Percentiles rank a stretch among this genome's conserved stretches.
phyloP scores from a whole-genome alignment of 2,113 vertebrate genomes.

The Halichoerus grypus region DNA sequence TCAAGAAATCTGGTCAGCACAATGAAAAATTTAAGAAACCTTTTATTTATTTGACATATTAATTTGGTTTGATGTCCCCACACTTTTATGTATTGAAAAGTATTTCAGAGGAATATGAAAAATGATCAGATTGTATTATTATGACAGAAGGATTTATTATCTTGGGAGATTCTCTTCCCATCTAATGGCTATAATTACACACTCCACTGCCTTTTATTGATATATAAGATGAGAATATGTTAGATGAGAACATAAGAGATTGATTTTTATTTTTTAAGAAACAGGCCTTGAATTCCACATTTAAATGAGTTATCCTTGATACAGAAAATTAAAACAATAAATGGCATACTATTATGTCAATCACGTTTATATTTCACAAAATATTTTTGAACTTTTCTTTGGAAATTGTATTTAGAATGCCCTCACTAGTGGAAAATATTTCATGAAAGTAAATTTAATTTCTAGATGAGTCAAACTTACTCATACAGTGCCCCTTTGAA shows the following conservation, averaged over 20 bases:
- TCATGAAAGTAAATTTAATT: not conserved
- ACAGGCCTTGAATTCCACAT: not conserved
- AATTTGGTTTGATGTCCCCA: not conserved
- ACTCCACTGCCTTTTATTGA: not conserved
- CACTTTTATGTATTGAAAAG: not conserved
- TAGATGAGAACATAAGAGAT: not conserved
- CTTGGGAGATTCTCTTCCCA: not conserved
- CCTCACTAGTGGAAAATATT: not conserved
- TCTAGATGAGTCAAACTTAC: not conserved
- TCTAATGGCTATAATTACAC: not conserved
- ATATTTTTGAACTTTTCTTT: not conserved
- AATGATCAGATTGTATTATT: not conserved
- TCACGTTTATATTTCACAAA: not conserved
- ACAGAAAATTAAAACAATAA: constrained; percentile 24
- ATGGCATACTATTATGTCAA: not conserved
- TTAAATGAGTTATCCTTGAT: not conserved
- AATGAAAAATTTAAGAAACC: not conserved
- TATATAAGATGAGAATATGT: not conserved
- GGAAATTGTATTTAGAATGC: not conserved
- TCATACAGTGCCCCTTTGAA: not conserved
- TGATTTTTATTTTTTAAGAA: constrained; percentile 35
- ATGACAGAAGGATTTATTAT: not conserved
- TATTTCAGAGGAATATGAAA: not conserved
- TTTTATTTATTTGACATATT: not conserved
- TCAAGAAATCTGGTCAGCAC: not conserved